phyloP scores from a whole-genome alignment of 2,888 invertebrate genomes.

The Hartigia nigra region DNA sequence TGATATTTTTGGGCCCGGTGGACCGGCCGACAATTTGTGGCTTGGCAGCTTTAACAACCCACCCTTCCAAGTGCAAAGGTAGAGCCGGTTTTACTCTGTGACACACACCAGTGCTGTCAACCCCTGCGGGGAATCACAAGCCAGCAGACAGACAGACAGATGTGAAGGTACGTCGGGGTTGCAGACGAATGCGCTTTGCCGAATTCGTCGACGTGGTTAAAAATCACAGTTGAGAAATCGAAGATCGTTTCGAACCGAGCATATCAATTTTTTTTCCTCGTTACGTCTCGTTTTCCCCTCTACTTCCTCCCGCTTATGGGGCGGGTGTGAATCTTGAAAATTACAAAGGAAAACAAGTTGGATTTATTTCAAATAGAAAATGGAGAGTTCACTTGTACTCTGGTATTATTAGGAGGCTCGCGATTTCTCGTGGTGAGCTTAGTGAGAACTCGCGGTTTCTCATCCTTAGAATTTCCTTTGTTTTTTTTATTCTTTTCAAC shows the following conservation, averaged over 20 bases:
- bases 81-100: neutral
- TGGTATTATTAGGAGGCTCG: neutral
- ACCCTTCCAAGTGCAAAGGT: neutral
- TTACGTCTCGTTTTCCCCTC: no score
- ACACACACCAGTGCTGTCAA: neutral
- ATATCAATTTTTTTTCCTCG: neutral
- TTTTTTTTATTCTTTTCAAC: neutral
- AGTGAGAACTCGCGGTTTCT: neutral
- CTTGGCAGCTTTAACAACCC: constrained; percentile 21
- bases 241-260: neutral
- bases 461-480: neutral
- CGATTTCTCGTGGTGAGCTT: neutral
- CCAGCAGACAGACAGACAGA: neutral
- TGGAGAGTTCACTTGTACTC: neutral
- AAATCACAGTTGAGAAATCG: neutral
- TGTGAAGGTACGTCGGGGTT: neutral
- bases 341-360: no score
- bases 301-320: no score
- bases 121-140: neutral
- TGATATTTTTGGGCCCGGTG: constrained; percentile 40
- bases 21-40: constrained; percentile 27
- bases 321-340: neutral
- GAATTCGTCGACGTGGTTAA: neutral
- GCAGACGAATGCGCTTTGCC: neutral
- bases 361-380: neutral